These are phyloP conservation scores for Sebastes oblongus DNA, from an alignment of 2,797 vertebrate genomes.

Conservation along the genomic window DNA sequence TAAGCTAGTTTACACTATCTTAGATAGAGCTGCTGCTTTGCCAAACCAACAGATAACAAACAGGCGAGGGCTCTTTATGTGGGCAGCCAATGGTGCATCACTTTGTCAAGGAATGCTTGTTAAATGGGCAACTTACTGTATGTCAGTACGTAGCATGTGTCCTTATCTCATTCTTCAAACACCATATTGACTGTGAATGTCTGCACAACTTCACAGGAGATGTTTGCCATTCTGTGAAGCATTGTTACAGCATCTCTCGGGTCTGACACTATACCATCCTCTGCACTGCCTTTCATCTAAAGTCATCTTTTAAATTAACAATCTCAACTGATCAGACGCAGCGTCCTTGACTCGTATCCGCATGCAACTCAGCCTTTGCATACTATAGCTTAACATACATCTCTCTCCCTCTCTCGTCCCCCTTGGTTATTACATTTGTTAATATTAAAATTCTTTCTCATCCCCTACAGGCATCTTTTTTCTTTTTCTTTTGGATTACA, in stretches of 20 bases:
- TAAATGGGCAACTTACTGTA: not conserved
- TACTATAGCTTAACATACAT: constrained; percentile 14
- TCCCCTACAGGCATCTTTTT: constrained; percentile 23
- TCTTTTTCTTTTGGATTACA: constrained; percentile 33
- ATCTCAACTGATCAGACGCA: constrained; percentile 16
- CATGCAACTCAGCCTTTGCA: constrained; percentile 16
- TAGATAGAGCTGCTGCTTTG: not conserved
- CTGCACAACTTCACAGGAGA: constrained; percentile 1
- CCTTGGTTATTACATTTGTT: constrained; percentile 23
- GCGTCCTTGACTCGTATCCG: constrained; percentile 33
- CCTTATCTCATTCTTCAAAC: constrained; percentile 25
- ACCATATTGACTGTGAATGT: not conserved
- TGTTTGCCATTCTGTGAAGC: constrained; percentile 4
- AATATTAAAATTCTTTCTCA: constrained; percentile 40
- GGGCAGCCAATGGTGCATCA: not conserved
- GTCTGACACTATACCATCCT: not conserved
- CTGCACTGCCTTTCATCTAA: constrained; percentile 28
- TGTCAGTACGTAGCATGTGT: not conserved
- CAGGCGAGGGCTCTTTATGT: not conserved
- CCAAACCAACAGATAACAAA: not conserved
- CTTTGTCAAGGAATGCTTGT: not conserved
- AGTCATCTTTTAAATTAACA: constrained; percentile 16
- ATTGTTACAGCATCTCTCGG: constrained; percentile 3
- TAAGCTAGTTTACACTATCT: not conserved
- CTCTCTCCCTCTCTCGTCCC: not conserved